Evolutionary conservation across 2,797 vertebrate species (phyloP), one percentile per base, ranked within the genome.

Genomic region (Ptychadena robeensis): DNA sequence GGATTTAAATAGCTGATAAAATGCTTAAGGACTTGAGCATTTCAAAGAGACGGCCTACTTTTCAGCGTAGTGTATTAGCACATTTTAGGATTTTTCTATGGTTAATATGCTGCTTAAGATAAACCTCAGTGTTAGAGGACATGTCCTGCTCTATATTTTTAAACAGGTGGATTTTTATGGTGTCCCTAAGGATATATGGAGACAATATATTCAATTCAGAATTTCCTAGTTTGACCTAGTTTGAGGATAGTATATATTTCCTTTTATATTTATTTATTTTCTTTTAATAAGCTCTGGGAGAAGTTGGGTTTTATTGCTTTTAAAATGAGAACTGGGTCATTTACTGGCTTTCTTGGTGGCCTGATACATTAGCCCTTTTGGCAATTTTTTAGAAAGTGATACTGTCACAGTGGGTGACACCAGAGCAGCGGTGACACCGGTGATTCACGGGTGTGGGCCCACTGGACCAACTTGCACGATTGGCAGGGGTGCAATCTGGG

Each of bases 201-300:
- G 34, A 77, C 61, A 66, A 77, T 77, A 32, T 48, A 77, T 77
- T 77, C 61, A 77, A 59, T 40, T 22, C 64, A 25, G 74, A n/a
- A 44, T 35, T 77, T 65, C 10, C 28, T 75, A 22, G 12, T 18
- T 11, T 68, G 73, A 75, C 73, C 73, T 64, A 75, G 57, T 77
- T 77, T 66, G 37, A 61, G 25, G 37, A 65, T 18, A 28, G 30
- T n/a, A 28, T 27, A 11, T 53, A 61, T 14, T 59, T 74, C 25
- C 70, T 30, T n/a, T 74, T 35, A 61, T 74, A 61, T 74, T 61
- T n/a, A 61, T 35, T 74, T 53, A 10, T 57, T 10, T 10, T 44
- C 18, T 22, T 75, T 61, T 61, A 61, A 61, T 61, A 61, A 61
- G 59, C 59, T 25, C 8, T 61, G 59, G 59, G 59, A 61, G 2